Conservation (phyloP, 1,140 invertebrate genomes). For the Temnothorax nylanderi region DNA sequence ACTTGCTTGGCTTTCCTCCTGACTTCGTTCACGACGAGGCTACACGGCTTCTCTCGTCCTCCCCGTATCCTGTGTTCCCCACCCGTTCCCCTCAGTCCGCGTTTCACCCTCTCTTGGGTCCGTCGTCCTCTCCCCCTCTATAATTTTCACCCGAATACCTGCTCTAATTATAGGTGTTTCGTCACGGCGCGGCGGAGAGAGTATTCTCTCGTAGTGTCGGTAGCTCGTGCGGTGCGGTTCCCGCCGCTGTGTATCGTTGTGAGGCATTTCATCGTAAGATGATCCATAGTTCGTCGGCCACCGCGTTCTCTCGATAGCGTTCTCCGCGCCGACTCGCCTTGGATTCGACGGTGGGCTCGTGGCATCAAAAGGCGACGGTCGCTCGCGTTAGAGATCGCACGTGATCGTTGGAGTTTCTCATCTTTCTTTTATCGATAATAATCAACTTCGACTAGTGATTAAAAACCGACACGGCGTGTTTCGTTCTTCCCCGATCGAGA, state of each 20-base stretch:
- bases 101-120: constrained; percentile 57
- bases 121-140: constrained; percentile 71
- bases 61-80: constrained; percentile 40
- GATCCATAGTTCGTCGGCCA: neutral
- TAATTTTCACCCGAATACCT: constrained; percentile 81
- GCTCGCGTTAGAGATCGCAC: constrained; percentile 10
- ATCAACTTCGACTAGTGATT: neutral
- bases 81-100: neutral
- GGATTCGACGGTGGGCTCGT: neutral
- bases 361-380: constrained; percentile 2
- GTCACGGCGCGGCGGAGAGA: constrained; percentile 72
- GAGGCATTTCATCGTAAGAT: constrained; percentile 45
- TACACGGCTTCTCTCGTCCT: constrained; percentile 58
- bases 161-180: constrained; percentile 83
- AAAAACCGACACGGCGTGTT: neutral
- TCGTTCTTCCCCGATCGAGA: neutral
- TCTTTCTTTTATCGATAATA: neutral
- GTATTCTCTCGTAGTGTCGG: constrained; percentile 63
- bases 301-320: neutral
- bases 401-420: neutral
- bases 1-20: constrained; percentile 56
- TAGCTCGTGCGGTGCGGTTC: constrained; percentile 49
- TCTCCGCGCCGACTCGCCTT: constrained; percentile 4
- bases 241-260: constrained; percentile 31
- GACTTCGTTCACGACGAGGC: constrained; percentile 37